Conservation (phyloP, 2,888 invertebrate genomes). For the Apamea epomidion region DNA sequence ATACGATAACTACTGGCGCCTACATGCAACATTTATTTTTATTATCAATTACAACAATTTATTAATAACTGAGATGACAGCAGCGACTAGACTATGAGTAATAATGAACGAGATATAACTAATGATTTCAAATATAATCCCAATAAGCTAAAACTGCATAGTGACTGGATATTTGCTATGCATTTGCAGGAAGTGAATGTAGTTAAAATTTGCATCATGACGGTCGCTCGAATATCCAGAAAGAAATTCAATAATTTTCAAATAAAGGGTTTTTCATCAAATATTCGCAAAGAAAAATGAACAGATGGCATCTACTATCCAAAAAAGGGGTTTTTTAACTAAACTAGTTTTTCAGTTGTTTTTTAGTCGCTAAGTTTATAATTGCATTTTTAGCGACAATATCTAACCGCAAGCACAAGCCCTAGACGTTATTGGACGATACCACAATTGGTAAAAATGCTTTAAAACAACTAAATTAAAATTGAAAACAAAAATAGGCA, state of each 20-base stretch:
- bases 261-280: not conserved
- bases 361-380: not conserved
- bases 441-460: not conserved
- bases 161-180: not conserved
- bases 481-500: not conserved
- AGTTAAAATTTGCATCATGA: not conserved
- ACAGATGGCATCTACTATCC: not conserved
- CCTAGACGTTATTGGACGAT: not conserved
- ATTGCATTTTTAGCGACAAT: not conserved
- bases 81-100: not conserved
- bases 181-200: not conserved
- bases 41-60: slow-evolving; percentile 3
- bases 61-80: not conserved
- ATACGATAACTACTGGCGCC: not conserved
- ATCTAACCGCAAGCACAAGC: not conserved
- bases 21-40: not conserved
- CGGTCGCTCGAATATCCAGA: not conserved
- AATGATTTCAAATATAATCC: not conserved
- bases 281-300: not conserved
- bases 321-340: not conserved
- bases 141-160: not conserved
- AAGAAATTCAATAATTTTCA: not conserved
- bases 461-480: not conserved
- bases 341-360: not conserved
- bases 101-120: not conserved